phyloP scores from a whole-genome alignment of 2,888 invertebrate genomes.

The Tholera decimalis region DNA sequence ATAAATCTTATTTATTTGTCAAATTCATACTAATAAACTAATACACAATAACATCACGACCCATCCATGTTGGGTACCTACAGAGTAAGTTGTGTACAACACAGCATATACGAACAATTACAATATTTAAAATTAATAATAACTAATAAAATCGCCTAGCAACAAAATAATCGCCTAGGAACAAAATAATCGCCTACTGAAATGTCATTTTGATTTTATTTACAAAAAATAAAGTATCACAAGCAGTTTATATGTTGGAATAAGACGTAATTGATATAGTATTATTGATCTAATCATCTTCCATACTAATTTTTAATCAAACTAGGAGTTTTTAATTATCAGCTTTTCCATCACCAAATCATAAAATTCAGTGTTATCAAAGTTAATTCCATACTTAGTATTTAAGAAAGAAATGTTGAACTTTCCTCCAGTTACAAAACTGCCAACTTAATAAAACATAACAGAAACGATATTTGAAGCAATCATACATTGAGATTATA shows the following conservation, averaged over 20 bases:
- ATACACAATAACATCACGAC: constrained; percentile 74
- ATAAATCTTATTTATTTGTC: constrained; percentile 81
- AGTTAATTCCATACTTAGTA: neutral
- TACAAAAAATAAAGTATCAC: constrained; percentile 55
- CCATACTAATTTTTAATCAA: neutral
- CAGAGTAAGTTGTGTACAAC: constrained; percentile 42
- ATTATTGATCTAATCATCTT: neutral
- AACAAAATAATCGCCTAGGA: constrained; percentile 64
- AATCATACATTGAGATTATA: constrained; percentile 46
- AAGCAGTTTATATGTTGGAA: constrained; percentile 47
- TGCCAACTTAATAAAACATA: constrained; percentile 18
- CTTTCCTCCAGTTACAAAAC: constrained; percentile 20
- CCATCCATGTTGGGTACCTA: constrained; percentile 60
- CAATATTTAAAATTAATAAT: constrained; percentile 27
- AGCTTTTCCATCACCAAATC: neutral
- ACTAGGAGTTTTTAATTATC: too few relatives aligned
- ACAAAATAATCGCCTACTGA: constrained; percentile 57
- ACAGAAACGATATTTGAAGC: constrained; percentile 31
- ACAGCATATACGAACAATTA: constrained; percentile 39
- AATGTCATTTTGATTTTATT: constrained; percentile 56
- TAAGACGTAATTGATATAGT: constrained; percentile 16
- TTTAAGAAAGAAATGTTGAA: neutral
- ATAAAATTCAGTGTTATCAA: neutral
- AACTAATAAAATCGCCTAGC: constrained; percentile 59
- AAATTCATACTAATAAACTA: constrained; percentile 77